Conservation (phyloP, 2,113 vertebrate genomes). For the Lepisosteus osseus region DNA sequence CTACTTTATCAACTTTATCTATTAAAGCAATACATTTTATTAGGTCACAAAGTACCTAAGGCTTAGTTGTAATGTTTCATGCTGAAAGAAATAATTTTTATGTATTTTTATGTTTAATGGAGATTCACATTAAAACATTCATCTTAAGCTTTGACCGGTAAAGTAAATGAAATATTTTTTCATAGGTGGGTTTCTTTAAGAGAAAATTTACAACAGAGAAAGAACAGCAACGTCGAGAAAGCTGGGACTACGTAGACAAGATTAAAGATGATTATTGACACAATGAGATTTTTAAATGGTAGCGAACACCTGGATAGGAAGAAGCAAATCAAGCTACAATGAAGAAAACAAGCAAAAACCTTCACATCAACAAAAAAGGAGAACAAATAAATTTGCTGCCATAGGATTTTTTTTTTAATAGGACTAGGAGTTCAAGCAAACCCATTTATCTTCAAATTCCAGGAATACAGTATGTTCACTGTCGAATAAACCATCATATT, state of each 20-base stretch:
- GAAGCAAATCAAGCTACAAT: background rate
- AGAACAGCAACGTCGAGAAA: constrained; percentile 71
- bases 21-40: no score
- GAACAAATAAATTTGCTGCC: background rate
- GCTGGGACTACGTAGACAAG: constrained; percentile 83
- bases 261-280: constrained; percentile 55
- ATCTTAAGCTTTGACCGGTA: background rate
- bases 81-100: no score
- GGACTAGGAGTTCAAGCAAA: background rate
- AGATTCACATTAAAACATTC: no score
- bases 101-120: no score
- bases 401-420: background rate
- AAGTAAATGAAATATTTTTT: background rate
- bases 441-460: background rate
- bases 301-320: background rate
- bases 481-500: no score
- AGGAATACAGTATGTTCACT: background rate
- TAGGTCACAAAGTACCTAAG: no score
- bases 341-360: background rate
- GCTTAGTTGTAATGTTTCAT: no score
- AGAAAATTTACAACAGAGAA: constrained; percentile 68
- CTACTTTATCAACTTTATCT: no score
- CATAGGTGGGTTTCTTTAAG: constrained; percentile 86
- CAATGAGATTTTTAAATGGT: background rate
- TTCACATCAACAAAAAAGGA: background rate